Conservation (phyloP, 2,888 invertebrate genomes). For the Craniophora ligustri region DNA sequence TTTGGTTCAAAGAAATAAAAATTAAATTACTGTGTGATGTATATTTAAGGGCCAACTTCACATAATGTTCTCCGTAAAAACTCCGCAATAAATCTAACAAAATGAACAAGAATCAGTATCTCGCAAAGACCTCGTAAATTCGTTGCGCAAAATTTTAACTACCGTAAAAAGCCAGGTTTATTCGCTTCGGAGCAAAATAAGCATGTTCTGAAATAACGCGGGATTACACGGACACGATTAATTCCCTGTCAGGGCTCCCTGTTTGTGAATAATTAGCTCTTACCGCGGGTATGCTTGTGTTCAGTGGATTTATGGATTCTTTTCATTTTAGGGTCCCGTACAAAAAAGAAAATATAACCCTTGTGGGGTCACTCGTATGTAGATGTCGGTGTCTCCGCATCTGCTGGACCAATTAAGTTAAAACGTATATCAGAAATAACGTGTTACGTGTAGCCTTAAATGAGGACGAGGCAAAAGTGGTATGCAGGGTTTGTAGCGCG, state of each 20-base stretch:
- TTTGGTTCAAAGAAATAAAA: no score
- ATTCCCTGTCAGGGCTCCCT: constrained; percentile 29
- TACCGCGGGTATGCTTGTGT: neutral
- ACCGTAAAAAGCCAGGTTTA: constrained; percentile 31
- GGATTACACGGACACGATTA: constrained; percentile 37
- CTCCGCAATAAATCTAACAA: neutral
- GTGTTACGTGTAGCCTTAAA: no score
- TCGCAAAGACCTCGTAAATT: constrained; percentile 9
- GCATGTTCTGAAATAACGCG: constrained; percentile 27
- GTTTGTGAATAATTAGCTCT: constrained; percentile 26
- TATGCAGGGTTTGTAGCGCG: no score
- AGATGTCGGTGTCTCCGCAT: no score
- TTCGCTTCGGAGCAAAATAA: constrained; percentile 8
- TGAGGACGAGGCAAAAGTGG: no score
- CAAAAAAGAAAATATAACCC: no score
- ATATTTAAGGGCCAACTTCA: neutral
- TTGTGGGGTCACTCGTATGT: no score
- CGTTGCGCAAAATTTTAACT: constrained; percentile 9
- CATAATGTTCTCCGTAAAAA: neutral
- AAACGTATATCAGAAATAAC: no score
- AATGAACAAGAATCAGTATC: neutral
- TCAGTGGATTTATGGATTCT: neutral
- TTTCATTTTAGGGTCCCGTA: no score
- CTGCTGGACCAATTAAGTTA: no score
- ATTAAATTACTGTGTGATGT: no score